A percentile compares a stretch with the other conserved stretches of the same genome.
These are phyloP conservation scores for Ciconia boyciana DNA, from an alignment of 2,113 vertebrate genomes.

Conservation along the genomic window DNA sequence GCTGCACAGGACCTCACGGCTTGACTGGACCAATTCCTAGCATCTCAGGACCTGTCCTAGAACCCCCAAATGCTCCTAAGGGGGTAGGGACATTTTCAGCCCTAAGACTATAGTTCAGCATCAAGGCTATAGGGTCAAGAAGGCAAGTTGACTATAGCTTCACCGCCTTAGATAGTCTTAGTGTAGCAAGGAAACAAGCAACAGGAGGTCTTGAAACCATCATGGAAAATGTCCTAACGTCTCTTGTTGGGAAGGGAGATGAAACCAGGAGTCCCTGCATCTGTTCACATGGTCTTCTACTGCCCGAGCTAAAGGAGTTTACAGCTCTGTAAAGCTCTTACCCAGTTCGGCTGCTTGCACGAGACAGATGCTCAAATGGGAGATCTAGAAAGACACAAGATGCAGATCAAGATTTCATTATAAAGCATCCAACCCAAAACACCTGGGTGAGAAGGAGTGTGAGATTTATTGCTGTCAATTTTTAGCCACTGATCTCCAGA, in stretches of 20 bases:
- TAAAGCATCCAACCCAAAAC: neutral
- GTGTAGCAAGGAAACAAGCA: neutral
- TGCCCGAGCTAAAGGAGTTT: neutral
- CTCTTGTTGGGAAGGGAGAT: neutral
- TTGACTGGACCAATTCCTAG: neutral
- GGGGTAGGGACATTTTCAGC: neutral
- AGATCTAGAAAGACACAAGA: neutral
- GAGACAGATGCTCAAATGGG: neutral
- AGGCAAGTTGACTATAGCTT: neutral
- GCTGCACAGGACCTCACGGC: neutral
- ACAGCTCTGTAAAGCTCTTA: neutral
- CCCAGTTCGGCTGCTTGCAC: neutral
- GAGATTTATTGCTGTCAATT: too few relatives aligned
- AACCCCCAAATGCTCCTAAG: neutral
- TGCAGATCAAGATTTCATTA: neutral
- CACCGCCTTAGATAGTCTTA: fast-evolving
- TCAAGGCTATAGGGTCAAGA: neutral
- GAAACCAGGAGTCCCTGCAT: neutral
- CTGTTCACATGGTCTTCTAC: neutral
- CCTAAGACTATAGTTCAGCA: neutral
- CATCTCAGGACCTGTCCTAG: neutral
- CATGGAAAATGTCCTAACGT: neutral
- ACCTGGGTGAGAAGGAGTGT: neutral
- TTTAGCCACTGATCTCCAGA: neutral
- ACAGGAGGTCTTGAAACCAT: neutral